Evolutionary conservation across 2,113 vertebrate species (phyloP), one percentile per base, ranked within the genome.

Genomic region (Pseudorectes ferrugineus): DNA sequence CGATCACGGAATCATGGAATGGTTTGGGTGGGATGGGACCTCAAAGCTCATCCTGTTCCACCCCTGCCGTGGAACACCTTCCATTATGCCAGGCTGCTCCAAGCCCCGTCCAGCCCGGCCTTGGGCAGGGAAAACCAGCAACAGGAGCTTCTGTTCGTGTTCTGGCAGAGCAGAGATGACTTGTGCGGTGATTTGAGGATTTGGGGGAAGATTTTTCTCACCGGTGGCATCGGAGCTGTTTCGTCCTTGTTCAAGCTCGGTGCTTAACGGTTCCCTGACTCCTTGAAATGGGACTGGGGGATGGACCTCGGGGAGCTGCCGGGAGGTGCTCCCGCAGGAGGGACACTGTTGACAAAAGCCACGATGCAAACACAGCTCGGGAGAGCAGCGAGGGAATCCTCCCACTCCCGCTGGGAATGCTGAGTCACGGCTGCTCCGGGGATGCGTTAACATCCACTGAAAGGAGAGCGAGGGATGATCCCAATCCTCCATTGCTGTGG

Each of bases 181-280:
- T 6, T 1, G 22, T 9, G 45, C 0, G 0, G 22, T 2, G 35
- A 33, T 67, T 8, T 0, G 4, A 12, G 11, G 36, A 4, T 31
- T 24, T 63, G 4, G 36, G 66, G 54, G 26, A 24, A 36, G 62
- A 2, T 18, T 2, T 35, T 40, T 29, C 46, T 20, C 29, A 1
- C 35, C 13, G 20, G 40, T 2, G 23, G 48, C 48, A 10, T 3
- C 2, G 2, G 68, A 22, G 48, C 18, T 9, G 11, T 67, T 73
- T 28, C 16, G 33, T 26, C 55, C 29, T 55, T 4, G 11, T 10
- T 26, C 4, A 19, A 28, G 11, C 23, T 87, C 2, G 2, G 24
- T 81, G 65, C 31, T 61, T 8, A 10, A 22, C 28, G 2, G 1
- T 29, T 17, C 48, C 26, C 38, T 3, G 16, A 9, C 20, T 52